These are phyloP conservation scores for Microctenopoma lineatum DNA, from an alignment of 2,797 vertebrate genomes.

Conservation along the genomic window DNA sequence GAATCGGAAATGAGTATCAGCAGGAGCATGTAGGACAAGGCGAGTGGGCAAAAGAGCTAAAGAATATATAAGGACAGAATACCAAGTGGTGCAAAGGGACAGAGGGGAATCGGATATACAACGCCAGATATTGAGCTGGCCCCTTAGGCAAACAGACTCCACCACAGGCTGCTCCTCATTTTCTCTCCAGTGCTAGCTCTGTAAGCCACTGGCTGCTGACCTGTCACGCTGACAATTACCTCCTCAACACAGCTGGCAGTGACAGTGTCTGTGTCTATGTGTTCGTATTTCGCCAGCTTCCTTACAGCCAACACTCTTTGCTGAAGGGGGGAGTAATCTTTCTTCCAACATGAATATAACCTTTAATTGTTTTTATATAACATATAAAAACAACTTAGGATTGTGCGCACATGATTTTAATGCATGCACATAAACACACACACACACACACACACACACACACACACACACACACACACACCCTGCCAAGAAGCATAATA, in stretches of 20 bases:
- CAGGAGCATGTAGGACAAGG: constrained; percentile 18
- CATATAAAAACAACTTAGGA: too few relatives aligned
- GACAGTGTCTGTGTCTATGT: constrained; percentile 27
- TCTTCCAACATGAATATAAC: constrained; percentile 52
- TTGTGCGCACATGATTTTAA: constrained; percentile 46
- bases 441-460: constrained; percentile 60
- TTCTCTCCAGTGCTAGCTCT: constrained; percentile 44
- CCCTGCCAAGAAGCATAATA: constrained; percentile 58
- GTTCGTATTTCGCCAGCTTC: constrained; percentile 47
- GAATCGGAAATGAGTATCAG: constrained; percentile 27
- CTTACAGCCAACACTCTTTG: constrained; percentile 47
- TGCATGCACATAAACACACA: constrained; percentile 42
- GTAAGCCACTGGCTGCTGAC: constrained; percentile 44
- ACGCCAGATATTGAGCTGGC: constrained; percentile 60
- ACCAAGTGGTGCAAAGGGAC: constrained; percentile 44
- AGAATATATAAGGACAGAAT: constrained; percentile 23
- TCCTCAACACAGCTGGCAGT: constrained; percentile 68
- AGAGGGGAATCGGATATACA: constrained; percentile 57
- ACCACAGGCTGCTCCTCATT: constrained; percentile 72
- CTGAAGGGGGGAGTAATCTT: constrained; percentile 32
- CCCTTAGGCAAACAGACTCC: constrained; percentile 54
- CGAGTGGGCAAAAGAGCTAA: constrained; percentile 17
- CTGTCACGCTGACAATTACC: constrained; percentile 60
- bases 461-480: constrained; percentile 41
- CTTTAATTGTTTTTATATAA: too few relatives aligned